These are phyloP conservation scores for Drosophila conformis DNA, from an alignment of 2,888 invertebrate genomes.

Conservation along the genomic window DNA sequence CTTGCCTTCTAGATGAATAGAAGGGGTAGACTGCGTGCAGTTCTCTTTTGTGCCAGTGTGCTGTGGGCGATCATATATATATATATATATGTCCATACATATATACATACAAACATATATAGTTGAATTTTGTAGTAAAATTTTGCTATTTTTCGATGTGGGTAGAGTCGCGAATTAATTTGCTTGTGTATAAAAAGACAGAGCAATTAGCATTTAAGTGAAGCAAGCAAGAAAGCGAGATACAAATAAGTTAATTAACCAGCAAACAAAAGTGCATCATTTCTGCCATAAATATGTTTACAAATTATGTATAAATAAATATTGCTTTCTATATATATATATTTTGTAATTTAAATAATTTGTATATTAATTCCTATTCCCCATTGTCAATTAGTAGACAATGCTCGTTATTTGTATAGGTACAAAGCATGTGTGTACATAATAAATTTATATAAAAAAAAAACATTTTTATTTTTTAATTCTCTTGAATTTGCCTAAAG, in stretches of 20 bases:
- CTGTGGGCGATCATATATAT: slow-evolving; percentile 21
- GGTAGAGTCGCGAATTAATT: slow-evolving; percentile 37
- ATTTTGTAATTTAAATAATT: slow-evolving; percentile 37
- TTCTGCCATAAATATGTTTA: slow-evolving; percentile 70
- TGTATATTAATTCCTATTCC: slow-evolving; percentile 9
- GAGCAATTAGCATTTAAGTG: slow-evolving; percentile 62
- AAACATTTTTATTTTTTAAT: neutral
- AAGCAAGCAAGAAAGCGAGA: slow-evolving; percentile 7
- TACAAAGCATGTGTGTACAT: slow-evolving; percentile 12
- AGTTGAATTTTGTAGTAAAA: slow-evolving; percentile 21
- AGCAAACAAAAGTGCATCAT: slow-evolving; percentile 18
- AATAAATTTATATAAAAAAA: neutral
- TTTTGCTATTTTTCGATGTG: slow-evolving; percentile 30
- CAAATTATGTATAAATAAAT: slow-evolving; percentile 52
- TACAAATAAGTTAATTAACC: slow-evolving; percentile 12
- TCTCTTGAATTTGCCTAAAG: slow-evolving; percentile 1
- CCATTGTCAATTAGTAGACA: slow-evolving; percentile 6
- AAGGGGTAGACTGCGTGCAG: neutral
- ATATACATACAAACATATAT: slow-evolving; percentile 12
- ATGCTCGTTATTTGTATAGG: slow-evolving; percentile 9
- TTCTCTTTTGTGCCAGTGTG: slow-evolving; percentile 11
- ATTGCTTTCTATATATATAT: slow-evolving; percentile 34
- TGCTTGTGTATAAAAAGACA: slow-evolving; percentile 58
- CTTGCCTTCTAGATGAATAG: slow-evolving; percentile 81
- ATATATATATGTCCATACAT: neutral